Conservation (phyloP, 2,888 invertebrate species). For the Apoda limacodes region DNA sequence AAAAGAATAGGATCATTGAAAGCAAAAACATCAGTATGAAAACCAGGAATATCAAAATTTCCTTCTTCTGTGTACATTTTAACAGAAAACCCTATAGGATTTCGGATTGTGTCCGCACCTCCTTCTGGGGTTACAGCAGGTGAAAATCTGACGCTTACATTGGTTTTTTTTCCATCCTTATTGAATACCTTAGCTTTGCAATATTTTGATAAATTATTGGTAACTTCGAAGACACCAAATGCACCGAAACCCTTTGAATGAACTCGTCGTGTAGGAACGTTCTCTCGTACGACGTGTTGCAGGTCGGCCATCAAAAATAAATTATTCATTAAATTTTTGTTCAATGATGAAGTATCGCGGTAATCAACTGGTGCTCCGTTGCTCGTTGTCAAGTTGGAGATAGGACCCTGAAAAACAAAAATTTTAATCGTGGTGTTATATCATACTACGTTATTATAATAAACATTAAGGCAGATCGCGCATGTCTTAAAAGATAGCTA, state of each 20-base stretch:
- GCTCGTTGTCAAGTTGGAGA: constrained; percentile 75
- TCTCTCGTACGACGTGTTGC: constrained; percentile 84
- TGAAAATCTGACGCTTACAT: constrained; percentile 81
- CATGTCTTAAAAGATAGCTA: no score
- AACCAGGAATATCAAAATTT: constrained; percentile 90
- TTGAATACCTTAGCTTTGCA: constrained; percentile 81
- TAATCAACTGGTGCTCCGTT: constrained; percentile 82
- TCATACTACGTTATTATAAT: no score
- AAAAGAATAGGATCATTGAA: constrained; percentile 88
- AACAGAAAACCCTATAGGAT: constrained; percentile 89
- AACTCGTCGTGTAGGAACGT: constrained; percentile 92
- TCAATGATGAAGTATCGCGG: constrained; percentile 78
- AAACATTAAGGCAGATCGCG: no score
- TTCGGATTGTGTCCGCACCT: constrained; percentile 86
- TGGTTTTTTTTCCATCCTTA: constrained; percentile 79
- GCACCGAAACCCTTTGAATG: constrained; percentile 94
- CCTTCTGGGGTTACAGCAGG: constrained; percentile 86
- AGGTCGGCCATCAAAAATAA: constrained; percentile 79
- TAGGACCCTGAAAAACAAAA: constrained; percentile 46
- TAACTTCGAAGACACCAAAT: constrained; percentile 86
- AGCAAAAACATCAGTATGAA: constrained; percentile 90
- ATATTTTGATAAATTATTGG: constrained; percentile 82
- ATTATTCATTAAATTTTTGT: constrained; percentile 83
- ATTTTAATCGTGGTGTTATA: no score
- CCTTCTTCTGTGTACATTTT: constrained; percentile 93